phyloP scores from a whole-genome alignment of 2,888 invertebrate species.

The Creontiades dilutus region DNA sequence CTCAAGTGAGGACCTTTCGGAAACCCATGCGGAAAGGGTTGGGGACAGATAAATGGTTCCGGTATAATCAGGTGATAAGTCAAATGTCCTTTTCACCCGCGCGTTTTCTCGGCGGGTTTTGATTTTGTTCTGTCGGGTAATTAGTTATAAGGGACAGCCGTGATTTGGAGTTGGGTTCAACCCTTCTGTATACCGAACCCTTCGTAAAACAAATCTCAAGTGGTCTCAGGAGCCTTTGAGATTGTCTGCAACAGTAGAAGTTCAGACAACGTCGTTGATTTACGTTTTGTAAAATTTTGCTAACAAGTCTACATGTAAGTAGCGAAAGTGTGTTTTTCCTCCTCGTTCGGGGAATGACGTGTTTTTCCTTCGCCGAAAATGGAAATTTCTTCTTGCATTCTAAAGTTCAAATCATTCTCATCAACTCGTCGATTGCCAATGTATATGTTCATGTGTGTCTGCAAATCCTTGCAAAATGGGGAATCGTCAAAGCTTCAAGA shows the following conservation, averaged over 20 bases:
- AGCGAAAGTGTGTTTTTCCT: no score
- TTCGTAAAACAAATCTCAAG: neutral
- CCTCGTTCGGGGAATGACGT: no score
- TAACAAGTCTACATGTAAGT: no score
- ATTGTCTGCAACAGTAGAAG: neutral
- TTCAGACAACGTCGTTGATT: no score
- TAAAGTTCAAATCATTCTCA: no score
- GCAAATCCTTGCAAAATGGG: no score
- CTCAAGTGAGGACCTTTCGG: neutral
- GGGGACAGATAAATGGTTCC: slow-evolving; percentile 64
- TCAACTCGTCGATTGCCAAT: no score
- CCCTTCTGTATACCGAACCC: neutral
- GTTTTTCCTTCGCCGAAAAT: no score
- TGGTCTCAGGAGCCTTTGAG: neutral
- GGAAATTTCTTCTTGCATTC: no score
- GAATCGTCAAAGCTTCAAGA: no score
- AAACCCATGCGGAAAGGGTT: slow-evolving; percentile 51
- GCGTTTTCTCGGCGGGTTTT: slow-evolving; percentile 55
- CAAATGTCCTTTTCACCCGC: slow-evolving; percentile 71
- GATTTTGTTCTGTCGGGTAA: slow-evolving; percentile 68
- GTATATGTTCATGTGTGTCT: no score
- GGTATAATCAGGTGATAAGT: slow-evolving; percentile 72
- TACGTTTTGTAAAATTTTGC: no score
- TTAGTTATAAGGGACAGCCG: slow-evolving; percentile 54
- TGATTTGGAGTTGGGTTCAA: neutral